Base-by-base conservation (phyloP, 2,113 vertebrate genomes). In the Gila orcuttii region DNA sequence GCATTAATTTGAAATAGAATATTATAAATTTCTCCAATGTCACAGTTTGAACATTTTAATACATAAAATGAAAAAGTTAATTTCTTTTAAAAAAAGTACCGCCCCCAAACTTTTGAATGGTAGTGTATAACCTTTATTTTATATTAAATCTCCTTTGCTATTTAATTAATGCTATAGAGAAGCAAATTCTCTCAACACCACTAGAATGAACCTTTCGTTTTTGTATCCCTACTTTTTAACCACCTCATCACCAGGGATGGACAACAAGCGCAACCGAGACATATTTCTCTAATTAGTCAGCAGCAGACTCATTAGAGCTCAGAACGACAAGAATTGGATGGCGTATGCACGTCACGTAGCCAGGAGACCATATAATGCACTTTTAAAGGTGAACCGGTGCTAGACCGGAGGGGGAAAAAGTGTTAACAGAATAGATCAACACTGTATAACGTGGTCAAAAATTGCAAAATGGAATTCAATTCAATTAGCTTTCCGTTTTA, bases 241-340 rank as follows among this genome's bases (percentile, higher is more conserved):
- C 80, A 86, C 84, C 88, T 78, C 79, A 85, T 86, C 86, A 59
- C 88, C 89, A 68, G 89, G 62, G 88, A 79, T 87, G 91, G 91
- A 91, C 89, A 89, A 91, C 89, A 57, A 25, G 45, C 90, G 88
- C 91, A 92, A 91, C 91, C 91, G 88, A 90, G 89, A 88, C 90
- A 92, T 93, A 87, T 89, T 92, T 93, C 71, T 88, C 87, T 93
- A 93, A 95, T 94, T 90, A 94, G 90, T 90, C 90, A 85, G 92
- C 86, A 86, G 87, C 90, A 92, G 90, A 89, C 91, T 93, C 95
- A 95, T 95, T 94, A 91, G 74, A 88, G 90, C 88, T 90, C 71
- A 31, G 36, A 90, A 85, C 77, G 82, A 88, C 86, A 89, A 82
- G 76, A 86, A 73, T 28, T 83, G 68, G 80, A 57, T 82, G 85